Evolutionary conservation across 1,140 invertebrate genomes (phyloP).

Genomic region (Chymomyza costata): DNA sequence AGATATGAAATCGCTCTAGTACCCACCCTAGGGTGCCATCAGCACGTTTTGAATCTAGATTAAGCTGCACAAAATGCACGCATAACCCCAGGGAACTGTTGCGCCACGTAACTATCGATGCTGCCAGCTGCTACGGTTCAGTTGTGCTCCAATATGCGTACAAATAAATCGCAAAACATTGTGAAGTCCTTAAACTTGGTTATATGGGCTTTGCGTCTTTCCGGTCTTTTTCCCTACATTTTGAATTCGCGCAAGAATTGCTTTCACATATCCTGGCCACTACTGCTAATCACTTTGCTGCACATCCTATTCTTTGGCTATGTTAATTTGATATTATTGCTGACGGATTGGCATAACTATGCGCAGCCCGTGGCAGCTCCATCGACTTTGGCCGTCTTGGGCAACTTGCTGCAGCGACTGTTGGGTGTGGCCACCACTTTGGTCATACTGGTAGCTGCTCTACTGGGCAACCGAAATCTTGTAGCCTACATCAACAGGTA

Average conservation of each 20-base stretch:
- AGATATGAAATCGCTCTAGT: too few relatives aligned
- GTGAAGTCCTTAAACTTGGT: constrained; percentile 10
- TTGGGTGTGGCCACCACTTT: constrained; percentile 17
- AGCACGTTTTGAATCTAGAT: too few relatives aligned
- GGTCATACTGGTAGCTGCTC: constrained; percentile 14
- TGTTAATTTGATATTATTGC: constrained; percentile 13
- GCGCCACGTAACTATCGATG: too few relatives aligned
- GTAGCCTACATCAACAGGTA: constrained; percentile 19
- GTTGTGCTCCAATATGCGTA: constrained; percentile 6
- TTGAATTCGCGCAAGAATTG: not conserved
- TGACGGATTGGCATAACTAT: constrained; percentile 19
- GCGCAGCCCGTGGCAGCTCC: constrained; percentile 20
- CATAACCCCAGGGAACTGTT: too few relatives aligned
- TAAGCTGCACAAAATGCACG: too few relatives aligned
- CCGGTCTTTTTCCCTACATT: constrained; percentile 21
- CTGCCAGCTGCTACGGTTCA: not conserved
- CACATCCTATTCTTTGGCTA: constrained; percentile 20
- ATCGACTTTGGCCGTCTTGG: constrained; percentile 11
- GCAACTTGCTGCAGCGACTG: constrained; percentile 18
- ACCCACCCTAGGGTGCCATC: too few relatives aligned
- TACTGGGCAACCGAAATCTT: constrained; percentile 10
- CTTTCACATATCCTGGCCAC: constrained; percentile 17
- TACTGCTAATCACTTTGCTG: constrained; percentile 3
- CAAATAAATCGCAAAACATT: not conserved
- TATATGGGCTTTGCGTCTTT: constrained; percentile 6